phyloP scores from a whole-genome alignment of 2,888 invertebrate genomes.

The Mellilla xanthometata region DNA sequence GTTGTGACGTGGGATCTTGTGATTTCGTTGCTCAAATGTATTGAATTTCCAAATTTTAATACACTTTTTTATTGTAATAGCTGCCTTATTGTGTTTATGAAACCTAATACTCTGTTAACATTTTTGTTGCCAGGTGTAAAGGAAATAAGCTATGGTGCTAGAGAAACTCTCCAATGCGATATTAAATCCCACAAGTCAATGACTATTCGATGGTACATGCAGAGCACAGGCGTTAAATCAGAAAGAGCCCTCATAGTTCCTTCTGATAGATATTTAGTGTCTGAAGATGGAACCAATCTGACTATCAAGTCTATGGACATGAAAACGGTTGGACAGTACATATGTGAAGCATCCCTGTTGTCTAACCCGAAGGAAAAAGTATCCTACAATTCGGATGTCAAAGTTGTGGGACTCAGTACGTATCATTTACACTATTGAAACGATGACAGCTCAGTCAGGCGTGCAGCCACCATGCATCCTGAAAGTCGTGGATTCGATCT shows the following conservation, averaged over 20 bases:
- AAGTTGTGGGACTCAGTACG: slow-evolving; percentile 16
- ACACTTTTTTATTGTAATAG: too few relatives aligned
- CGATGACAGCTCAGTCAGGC: too few relatives aligned
- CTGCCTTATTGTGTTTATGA: too few relatives aligned
- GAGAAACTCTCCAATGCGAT: slow-evolving; percentile 15
- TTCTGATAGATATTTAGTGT: slow-evolving; percentile 15
- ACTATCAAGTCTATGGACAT: slow-evolving; percentile 21
- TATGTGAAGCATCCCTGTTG: slow-evolving; percentile 20
- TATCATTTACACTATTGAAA: not conserved
- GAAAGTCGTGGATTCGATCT: too few relatives aligned
- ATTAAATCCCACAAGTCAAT: slow-evolving; percentile 19
- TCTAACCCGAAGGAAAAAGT: slow-evolving; percentile 7
- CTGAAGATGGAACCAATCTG: slow-evolving; percentile 14
- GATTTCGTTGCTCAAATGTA: too few relatives aligned
- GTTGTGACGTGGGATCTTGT: too few relatives aligned
- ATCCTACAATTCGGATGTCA: slow-evolving; percentile 8
- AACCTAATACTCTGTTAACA: too few relatives aligned
- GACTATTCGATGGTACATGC: slow-evolving; percentile 21
- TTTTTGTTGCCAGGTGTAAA: slow-evolving; percentile 6
- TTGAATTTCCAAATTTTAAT: too few relatives aligned
- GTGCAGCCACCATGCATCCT: too few relatives aligned
- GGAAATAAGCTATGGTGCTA: slow-evolving; percentile 11
- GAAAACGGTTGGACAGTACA: slow-evolving; percentile 20
- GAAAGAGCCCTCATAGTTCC: not conserved
- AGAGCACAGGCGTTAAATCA: slow-evolving; percentile 3